phyloP scores from a whole-genome alignment of 1,140 invertebrate genomes.

The Alviniconcha marisindica region DNA sequence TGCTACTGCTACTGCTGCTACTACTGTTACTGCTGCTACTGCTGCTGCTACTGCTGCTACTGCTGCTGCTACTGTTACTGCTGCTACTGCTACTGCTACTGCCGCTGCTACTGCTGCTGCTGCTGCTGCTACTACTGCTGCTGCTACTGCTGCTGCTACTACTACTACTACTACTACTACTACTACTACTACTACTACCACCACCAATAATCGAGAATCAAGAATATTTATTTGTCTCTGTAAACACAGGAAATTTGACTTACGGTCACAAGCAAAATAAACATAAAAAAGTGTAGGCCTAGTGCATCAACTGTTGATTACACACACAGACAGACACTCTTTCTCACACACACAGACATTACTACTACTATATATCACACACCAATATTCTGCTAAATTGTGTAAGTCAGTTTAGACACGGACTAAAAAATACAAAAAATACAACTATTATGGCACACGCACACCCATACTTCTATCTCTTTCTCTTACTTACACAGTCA shows the following conservation, averaged over 20 bases:
- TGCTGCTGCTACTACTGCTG: slow-evolving; percentile 5
- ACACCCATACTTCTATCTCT: no score
- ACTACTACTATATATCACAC: no score
- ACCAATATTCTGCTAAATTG: no score
- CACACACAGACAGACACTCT: no score
- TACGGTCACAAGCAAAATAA: no score
- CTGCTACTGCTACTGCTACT: slow-evolving; percentile 6
- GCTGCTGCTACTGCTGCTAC: slow-evolving; percentile 11
- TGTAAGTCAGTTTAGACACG: no score
- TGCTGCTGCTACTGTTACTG: slow-evolving; percentile 11
- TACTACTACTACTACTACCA: slow-evolving; percentile 7
- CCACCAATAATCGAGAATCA: no score
- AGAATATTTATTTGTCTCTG: neutral
- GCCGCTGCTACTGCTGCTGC: slow-evolving; percentile 10
- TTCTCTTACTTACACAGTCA: no score
- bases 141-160: slow-evolving; percentile 6
- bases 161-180: slow-evolving; percentile 11
- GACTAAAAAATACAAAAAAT: no score
- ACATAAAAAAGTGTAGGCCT: neutral
- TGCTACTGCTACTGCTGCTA: slow-evolving; percentile 6
- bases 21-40: slow-evolving; percentile 11
- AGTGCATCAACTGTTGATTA: no score
- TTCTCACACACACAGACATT: no score
- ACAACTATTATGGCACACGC: no score
- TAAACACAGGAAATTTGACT: neutral